Conservation (phyloP, 2,797 vertebrate species). For the Triplophysa yarkandensis region DNA sequence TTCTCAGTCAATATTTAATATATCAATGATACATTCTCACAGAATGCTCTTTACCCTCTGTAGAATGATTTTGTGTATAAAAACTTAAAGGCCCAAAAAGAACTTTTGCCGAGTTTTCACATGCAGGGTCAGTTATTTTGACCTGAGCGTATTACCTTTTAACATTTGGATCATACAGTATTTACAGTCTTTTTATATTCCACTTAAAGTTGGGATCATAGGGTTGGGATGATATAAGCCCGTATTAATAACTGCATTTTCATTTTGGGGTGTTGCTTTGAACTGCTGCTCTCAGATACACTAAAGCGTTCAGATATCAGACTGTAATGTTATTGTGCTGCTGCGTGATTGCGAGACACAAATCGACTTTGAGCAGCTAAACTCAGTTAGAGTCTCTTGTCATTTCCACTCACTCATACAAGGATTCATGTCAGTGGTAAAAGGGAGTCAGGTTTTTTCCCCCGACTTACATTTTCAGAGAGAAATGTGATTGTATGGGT, state of each 20-base stretch:
- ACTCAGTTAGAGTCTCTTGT: conserved; percentile 34
- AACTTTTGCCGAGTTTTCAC: too few species aligned
- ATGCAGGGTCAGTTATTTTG: too few species aligned
- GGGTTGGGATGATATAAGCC: background rate
- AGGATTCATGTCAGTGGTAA: conserved; percentile 37
- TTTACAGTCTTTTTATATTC: background rate
- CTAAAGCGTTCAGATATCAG: background rate
- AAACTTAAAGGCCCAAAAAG: too few species aligned
- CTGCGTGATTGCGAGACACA: conserved; percentile 25
- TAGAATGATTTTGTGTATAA: too few species aligned
- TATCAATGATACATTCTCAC: too few species aligned
- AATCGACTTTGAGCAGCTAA: conserved; percentile 33
- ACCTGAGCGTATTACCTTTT: too few species aligned
- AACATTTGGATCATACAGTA: too few species aligned
- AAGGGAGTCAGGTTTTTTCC: conserved; percentile 32
- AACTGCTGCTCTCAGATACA: background rate
- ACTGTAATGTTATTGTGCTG: conserved; percentile 16
- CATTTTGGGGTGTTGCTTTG: background rate
- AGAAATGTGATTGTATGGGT: conserved; percentile 35
- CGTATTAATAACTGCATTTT: background rate
- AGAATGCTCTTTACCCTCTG: too few species aligned
- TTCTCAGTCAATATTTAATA: too few species aligned
- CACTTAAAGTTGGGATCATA: background rate
- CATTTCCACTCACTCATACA: conserved; percentile 27
- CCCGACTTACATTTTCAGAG: conserved; percentile 34